A percentile compares a stretch with the other conserved stretches of the same genome.
These are phyloP conservation scores for Poeciliopsis turrubarensis DNA, from an alignment of 2,113 vertebrate genomes.

Conservation along the genomic window DNA sequence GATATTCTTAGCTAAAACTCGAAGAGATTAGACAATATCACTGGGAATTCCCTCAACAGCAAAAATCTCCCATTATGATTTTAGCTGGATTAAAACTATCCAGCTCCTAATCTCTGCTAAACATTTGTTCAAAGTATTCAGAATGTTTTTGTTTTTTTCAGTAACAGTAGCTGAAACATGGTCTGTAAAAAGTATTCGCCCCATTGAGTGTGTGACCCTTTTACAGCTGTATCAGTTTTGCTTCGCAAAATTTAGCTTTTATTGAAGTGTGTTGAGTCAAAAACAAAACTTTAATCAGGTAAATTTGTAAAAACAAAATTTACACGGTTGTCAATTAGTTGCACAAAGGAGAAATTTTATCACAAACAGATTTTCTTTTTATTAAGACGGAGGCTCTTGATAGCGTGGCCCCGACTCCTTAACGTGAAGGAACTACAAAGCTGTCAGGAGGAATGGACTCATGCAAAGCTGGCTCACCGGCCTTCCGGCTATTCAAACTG, in stretches of 20 bases:
- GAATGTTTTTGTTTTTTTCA: background rate
- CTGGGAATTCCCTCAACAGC: no score
- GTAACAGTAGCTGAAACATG: no score
- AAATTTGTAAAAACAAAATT: background rate
- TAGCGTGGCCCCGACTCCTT: slow-evolving; percentile 10
- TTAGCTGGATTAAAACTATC: background rate
- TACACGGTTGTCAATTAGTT: background rate
- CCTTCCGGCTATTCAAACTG: slow-evolving; percentile 72
- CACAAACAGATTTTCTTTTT: no score
- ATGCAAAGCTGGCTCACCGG: slow-evolving; percentile 43
- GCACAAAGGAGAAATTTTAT: no score
- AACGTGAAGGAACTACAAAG: slow-evolving; percentile 46
- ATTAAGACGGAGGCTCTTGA: slow-evolving; percentile 24
- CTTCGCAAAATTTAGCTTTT: no score
- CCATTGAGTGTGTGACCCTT: no score
- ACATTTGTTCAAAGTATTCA: background rate
- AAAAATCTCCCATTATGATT: no score
- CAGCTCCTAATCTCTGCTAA: background rate
- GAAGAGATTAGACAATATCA: background rate
- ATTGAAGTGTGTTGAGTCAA: background rate
- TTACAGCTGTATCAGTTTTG: no score
- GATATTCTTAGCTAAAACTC: background rate
- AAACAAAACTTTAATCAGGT: background rate
- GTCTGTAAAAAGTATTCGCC: no score
- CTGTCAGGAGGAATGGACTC: slow-evolving; percentile 58